Evolutionary conservation across 2,113 vertebrate species (phyloP).

Genomic region (Pholis gunnellus): DNA sequence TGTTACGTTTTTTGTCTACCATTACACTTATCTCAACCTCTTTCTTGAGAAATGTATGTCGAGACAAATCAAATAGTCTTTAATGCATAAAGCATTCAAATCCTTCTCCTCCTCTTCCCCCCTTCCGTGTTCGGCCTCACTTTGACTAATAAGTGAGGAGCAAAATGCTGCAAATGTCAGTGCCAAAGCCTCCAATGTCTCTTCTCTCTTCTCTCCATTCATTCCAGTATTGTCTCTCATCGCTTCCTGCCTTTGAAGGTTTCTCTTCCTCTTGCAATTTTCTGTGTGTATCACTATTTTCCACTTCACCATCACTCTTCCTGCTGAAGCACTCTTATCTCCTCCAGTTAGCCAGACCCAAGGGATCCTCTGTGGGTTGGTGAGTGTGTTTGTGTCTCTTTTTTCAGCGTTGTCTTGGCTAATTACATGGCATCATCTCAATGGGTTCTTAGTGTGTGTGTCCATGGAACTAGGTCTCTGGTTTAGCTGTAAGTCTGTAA

Average conservation of each 20-base stretch:
- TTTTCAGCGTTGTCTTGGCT: slow-evolving; percentile 1
- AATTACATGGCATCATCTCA: slow-evolving; percentile 28
- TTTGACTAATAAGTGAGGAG: neutral
- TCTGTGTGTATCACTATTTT: slow-evolving; percentile 3
- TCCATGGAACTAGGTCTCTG: slow-evolving; percentile 4
- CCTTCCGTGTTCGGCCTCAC: neutral
- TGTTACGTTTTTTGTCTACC: neutral
- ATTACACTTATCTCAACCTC: neutral
- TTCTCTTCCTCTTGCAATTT: neutral
- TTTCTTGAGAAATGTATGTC: neutral
- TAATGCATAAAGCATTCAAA: neutral
- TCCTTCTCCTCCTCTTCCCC: neutral
- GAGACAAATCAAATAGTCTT: neutral
- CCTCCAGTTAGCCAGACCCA: slow-evolving; percentile 2
- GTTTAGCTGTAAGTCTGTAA: neutral
- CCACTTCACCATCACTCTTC: slow-evolving; percentile 6
- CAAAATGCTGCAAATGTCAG: neutral
- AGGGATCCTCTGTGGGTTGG: neutral
- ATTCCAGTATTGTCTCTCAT: neutral
- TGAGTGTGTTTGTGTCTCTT: slow-evolving; percentile 8
- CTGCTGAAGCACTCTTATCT: slow-evolving; percentile 14
- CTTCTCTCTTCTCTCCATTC: neutral
- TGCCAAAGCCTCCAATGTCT: neutral
- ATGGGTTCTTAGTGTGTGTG: neutral
- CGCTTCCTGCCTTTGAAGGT: neutral